These are phyloP conservation scores for Pollachius pollachius DNA, from an alignment of 2,113 vertebrate genomes.

Conservation along the genomic window DNA sequence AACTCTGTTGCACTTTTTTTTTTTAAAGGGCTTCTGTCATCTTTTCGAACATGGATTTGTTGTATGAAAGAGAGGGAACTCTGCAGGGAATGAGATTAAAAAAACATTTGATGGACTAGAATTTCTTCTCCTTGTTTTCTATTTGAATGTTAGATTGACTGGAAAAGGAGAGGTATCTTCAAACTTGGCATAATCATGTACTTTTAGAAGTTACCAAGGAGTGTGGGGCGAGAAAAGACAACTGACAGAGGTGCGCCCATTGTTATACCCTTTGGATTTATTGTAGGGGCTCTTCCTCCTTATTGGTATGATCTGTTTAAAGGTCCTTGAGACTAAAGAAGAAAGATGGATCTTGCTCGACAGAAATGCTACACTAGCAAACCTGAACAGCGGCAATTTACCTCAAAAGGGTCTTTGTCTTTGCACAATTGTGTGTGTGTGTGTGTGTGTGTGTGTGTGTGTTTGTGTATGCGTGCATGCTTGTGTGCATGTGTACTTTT, in stretches of 20 bases:
- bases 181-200: conserved; percentile 45
- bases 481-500: not conserved
- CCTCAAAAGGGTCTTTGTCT: conserved; percentile 25
- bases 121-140: conserved; percentile 55
- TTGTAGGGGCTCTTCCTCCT: conserved; percentile 38
- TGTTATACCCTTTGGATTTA: conserved; percentile 36
- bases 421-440: conserved; percentile 11
- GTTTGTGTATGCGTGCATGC: conserved; percentile 10
- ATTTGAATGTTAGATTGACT: conserved; percentile 64
- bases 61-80: conserved; percentile 64
- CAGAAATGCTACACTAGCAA: conserved; percentile 59
- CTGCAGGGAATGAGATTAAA: conserved; percentile 68
- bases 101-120: conserved; percentile 63
- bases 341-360: conserved; percentile 51
- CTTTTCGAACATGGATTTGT: conserved; percentile 74
- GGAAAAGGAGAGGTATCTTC: conserved; percentile 32
- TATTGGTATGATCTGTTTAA: conserved; percentile 61
- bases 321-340: conserved; percentile 64
- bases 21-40: conserved; percentile 70
- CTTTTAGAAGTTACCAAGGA: conserved; percentile 25
- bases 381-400: conserved; percentile 58
- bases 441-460: conserved; percentile 14
- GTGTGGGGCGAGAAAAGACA: conserved; percentile 22
- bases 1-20: conserved; percentile 74
- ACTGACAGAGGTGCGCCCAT: conserved; percentile 12